A percentile compares a stretch with the other conserved stretches of the same genome.
phyloP scores from a whole-genome alignment of 2,113 vertebrate species.

The Orcinus orca region DNA sequence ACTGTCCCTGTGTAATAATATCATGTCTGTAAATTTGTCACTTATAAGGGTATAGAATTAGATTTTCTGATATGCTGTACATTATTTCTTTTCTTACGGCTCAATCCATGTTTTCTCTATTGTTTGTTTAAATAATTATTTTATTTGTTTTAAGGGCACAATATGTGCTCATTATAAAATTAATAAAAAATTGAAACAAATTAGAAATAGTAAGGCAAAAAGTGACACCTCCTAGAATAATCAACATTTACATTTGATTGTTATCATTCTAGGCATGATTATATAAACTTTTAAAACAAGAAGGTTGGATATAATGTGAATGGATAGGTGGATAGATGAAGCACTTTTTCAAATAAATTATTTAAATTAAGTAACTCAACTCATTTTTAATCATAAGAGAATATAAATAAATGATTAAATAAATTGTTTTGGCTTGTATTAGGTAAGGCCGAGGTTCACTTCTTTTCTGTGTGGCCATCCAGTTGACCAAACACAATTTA shows the following conservation, averaged over 20 bases:
- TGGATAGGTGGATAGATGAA: neutral
- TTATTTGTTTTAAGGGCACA: neutral
- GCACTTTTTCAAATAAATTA: neutral
- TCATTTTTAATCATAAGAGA: neutral
- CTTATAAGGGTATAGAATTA: neutral
- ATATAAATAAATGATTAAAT: neutral
- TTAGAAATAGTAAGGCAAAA: neutral
- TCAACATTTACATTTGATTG: neutral
- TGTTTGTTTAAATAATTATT: neutral
- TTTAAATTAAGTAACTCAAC: neutral
- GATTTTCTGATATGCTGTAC: neutral
- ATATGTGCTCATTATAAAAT: neutral
- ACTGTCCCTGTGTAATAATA: neutral
- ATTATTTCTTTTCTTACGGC: neutral
- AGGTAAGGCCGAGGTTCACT: neutral
- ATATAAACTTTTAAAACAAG: neutral
- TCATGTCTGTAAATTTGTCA: neutral
- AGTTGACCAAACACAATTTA: neutral
- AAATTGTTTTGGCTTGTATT: neutral
- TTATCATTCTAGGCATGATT: neutral
- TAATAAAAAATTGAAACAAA: neutral
- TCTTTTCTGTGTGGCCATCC: neutral
- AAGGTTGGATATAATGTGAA: neutral
- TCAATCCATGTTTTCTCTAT: neutral
- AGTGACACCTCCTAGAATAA: neutral